A percentile compares a stretch with the other conserved stretches of the same genome.
These are phyloP conservation scores for Cantharis rufa DNA, from an alignment of 2,888 invertebrate species.

Conservation along the genomic window DNA sequence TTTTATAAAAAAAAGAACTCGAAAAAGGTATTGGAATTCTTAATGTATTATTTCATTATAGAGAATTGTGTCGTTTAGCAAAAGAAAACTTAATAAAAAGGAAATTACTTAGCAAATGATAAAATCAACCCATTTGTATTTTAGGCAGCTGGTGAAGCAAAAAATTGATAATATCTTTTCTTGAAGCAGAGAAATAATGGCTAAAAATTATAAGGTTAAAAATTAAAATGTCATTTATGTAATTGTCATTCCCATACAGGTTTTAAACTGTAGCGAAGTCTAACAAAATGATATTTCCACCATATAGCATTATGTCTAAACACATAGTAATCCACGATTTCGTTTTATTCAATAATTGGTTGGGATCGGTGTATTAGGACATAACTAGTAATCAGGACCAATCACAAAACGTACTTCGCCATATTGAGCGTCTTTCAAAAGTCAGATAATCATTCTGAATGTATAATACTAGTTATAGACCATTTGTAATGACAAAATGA, in stretches of 20 bases:
- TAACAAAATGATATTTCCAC: conserved; percentile 52
- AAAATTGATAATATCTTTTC: conserved; percentile 21
- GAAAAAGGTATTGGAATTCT: not conserved
- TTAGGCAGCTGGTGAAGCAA: conserved; percentile 21
- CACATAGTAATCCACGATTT: conserved; percentile 46
- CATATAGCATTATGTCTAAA: conserved; percentile 51
- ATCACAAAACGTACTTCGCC: conserved; percentile 35
- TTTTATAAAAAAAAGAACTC: not conserved
- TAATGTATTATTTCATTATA: not conserved
- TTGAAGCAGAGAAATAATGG: conserved; percentile 36
- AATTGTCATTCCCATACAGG: conserved; percentile 44
- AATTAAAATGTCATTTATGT: conserved; percentile 52
- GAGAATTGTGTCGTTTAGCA: not conserved
- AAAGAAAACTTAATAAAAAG: conserved; percentile 2
- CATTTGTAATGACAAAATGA: conserved; percentile 57
- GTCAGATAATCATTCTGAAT: conserved; percentile 44
- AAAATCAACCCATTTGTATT: conserved; percentile 24
- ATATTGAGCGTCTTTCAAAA: conserved; percentile 34
- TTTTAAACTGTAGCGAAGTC: conserved; percentile 37
- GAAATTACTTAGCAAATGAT: conserved; percentile 9
- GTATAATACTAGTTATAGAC: conserved; percentile 55
- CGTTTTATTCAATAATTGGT: conserved; percentile 54
- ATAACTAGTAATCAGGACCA: conserved; percentile 37
- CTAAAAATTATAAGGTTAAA: conserved; percentile 43
- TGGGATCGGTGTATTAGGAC: conserved; percentile 39